Percentiles rank a stretch among this genome's conserved stretches.
phyloP scores from a whole-genome alignment of 2,113 vertebrate species.

The Tamias sibiricus region DNA sequence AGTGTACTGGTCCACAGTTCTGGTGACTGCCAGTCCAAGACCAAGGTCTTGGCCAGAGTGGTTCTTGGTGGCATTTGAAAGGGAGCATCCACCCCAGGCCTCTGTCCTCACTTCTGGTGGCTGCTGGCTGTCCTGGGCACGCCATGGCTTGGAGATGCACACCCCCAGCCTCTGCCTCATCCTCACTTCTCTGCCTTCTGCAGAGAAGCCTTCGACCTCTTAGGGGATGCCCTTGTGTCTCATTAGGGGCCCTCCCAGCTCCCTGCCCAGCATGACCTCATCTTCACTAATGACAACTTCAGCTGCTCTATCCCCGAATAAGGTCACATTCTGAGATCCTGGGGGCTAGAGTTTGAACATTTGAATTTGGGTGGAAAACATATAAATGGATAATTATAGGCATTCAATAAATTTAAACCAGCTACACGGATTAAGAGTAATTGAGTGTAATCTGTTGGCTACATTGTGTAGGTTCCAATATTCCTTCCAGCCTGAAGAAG shows the following conservation, averaged over 20 bases:
- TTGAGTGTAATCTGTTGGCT: background rate
- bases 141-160: background rate
- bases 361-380: background rate
- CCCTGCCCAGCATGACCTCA: background rate
- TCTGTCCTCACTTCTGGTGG: background rate
- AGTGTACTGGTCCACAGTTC: background rate
- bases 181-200: background rate
- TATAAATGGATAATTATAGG: background rate
- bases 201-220: background rate
- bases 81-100: background rate
- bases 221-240: background rate
- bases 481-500: background rate
- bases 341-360: background rate
- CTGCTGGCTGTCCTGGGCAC: background rate
- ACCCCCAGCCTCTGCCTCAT: background rate
- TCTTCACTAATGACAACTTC: background rate
- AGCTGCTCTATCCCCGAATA: background rate
- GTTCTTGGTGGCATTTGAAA: background rate
- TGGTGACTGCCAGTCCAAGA: background rate
- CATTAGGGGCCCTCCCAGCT: background rate
- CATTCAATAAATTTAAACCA: background rate
- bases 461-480: background rate
- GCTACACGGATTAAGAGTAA: background rate
- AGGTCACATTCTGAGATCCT: background rate
- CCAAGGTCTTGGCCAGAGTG: background rate